Percentiles rank a stretch among this genome's conserved stretches.
These are phyloP conservation scores for Orgyia antiqua DNA, from an alignment of 2,888 invertebrate species.

Conservation along the genomic window DNA sequence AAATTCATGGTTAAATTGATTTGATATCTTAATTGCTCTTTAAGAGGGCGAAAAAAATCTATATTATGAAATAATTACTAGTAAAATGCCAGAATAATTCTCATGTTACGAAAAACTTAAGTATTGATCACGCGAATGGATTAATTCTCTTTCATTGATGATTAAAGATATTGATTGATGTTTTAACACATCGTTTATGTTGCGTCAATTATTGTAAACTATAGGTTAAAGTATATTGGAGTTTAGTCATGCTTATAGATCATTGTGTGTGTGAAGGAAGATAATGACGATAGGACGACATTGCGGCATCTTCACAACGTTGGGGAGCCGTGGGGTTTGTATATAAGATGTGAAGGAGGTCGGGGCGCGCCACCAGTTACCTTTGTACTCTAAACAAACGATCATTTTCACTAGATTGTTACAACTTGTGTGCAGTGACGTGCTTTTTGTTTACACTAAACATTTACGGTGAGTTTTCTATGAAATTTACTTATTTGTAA, in stretches of 20 bases:
- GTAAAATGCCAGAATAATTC: slow-evolving; percentile 38
- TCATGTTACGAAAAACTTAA: slow-evolving; percentile 44
- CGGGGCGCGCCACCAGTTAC: slow-evolving; percentile 63
- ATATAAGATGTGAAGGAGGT: slow-evolving; percentile 53
- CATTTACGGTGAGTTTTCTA: slow-evolving; percentile 43
- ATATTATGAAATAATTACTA: slow-evolving; percentile 56
- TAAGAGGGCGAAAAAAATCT: slow-evolving; percentile 39
- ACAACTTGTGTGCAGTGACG: slow-evolving; percentile 49
- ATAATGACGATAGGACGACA: slow-evolving; percentile 57
- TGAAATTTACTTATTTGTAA: too few species aligned
- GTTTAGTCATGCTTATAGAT: slow-evolving; percentile 21
- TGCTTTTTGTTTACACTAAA: slow-evolving; percentile 44
- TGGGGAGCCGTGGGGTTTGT: slow-evolving; percentile 51
- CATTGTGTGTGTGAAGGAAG: too few species aligned
- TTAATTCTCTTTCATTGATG: slow-evolving; percentile 26
- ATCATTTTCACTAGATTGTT: slow-evolving; percentile 45
- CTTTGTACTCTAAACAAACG: slow-evolving; percentile 40
- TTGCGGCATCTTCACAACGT: slow-evolving; percentile 54
- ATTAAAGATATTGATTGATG: slow-evolving; percentile 4
- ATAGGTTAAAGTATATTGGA: neutral
- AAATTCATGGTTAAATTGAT: slow-evolving; percentile 57
- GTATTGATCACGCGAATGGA: slow-evolving; percentile 38
- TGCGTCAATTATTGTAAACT: too few species aligned
- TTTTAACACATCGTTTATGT: too few species aligned
- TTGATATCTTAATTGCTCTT: slow-evolving; percentile 53